A percentile compares a stretch with the other conserved stretches of the same genome.
These are phyloP conservation scores for Notodonta dromedarius DNA, from an alignment of 2,888 invertebrate genomes.

Conservation along the genomic window DNA sequence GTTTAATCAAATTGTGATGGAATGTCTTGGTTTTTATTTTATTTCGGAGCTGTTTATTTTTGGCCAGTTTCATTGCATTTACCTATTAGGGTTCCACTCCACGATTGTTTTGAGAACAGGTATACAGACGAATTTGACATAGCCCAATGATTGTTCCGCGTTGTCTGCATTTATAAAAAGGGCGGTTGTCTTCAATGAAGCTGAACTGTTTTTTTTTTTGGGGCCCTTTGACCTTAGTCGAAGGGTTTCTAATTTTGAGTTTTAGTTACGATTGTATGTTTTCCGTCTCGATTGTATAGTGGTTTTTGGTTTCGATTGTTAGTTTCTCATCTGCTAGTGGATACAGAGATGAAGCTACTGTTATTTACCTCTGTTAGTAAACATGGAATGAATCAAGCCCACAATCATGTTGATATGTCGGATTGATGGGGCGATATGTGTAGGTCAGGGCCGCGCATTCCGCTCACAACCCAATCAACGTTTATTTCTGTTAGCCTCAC, in stretches of 20 bases:
- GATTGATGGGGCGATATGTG: conserved; percentile 18
- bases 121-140: too few species aligned
- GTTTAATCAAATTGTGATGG: conserved; percentile 21
- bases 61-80: not conserved
- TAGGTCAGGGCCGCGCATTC: conserved; percentile 30
- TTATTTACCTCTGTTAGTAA: not conserved
- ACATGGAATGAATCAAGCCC: not conserved
- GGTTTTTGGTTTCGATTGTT: too few species aligned
- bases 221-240: too few species aligned
- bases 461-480: conserved; percentile 22
- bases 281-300: too few species aligned
- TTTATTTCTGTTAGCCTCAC: conserved; percentile 28
- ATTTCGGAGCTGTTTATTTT: not conserved
- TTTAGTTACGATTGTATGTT: too few species aligned
- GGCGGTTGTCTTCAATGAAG: not conserved
- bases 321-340: too few species aligned
- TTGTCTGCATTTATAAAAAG: too few species aligned
- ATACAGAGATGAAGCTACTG: too few species aligned
- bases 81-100: not conserved
- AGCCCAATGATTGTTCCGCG: too few species aligned
- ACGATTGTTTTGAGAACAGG: too few species aligned
- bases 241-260: too few species aligned
- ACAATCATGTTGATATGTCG: conserved; percentile 7
- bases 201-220: too few species aligned
- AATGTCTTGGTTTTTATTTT: not conserved